Base-by-base conservation (phyloP, 2,113 vertebrate genomes). In the Catagonus wagneri region DNA sequence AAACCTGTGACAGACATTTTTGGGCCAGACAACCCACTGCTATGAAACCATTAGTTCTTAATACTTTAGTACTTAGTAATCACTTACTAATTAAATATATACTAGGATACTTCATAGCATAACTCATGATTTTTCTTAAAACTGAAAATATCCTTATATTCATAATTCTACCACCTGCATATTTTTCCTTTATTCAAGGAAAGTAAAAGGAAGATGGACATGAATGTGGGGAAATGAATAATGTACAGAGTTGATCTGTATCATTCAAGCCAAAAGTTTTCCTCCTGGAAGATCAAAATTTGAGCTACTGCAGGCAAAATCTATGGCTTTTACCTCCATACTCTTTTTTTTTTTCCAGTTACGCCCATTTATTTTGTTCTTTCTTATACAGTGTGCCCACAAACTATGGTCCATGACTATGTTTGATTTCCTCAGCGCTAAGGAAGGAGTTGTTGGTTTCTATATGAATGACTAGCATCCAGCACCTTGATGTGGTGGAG, bases 11-110 rank as follows among this genome's bases (percentile, higher is more conserved):
- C 27, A 87, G 50, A 93, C 89, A 94, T 83, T 93, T 22, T 69
- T 56, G 72, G 50, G 34, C 68, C 66, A 93, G 92, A 92, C 27
- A 60, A 95, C 72, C 29, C 17, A 86, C 58, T 92, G 44, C 20
- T 88, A 52, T 39, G 60, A 83, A 91, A 94, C 93, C 36, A 78
- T 50, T 6, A 63, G 71, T 80, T 80, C 44, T 13, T 54, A 90
- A 86, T 92, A 81, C 93, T 79, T 93, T 91, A 84, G 50, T 75
- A 69, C 29, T 91, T 81, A 90, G 69, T 68, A 80, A 81, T 90
- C n/a, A 90, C 29, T 12, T 83, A 61, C 27, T 81, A 71, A 96
- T 95, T 93, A 78, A 93, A 39, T 87, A 84, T 83, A 69, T 34
- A 25, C 25, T 36, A 58, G 63, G 10, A 11, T 56, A 94, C 89